Percentiles rank a stretch among this genome's conserved stretches.
Conservation (phyloP, 1,140 invertebrate species). For the Oppia nitens region DNA sequence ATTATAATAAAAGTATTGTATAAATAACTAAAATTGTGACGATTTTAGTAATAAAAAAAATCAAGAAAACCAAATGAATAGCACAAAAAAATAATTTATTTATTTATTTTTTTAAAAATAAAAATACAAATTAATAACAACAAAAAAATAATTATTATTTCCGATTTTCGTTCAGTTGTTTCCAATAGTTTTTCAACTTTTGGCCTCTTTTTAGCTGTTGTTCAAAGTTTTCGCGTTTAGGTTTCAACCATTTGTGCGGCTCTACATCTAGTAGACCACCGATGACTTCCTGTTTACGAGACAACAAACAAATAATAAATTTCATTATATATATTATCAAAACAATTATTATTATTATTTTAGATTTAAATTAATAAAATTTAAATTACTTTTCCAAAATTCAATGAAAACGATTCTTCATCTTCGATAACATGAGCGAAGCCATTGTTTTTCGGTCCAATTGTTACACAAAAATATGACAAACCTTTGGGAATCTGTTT, state of each 20-base stretch:
- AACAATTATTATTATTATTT: too few species aligned
- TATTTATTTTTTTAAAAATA: too few species aligned
- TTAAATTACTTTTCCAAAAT: constrained; percentile 64
- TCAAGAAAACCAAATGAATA: too few species aligned
- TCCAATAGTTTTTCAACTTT: constrained; percentile 32
- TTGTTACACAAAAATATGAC: constrained; percentile 83
- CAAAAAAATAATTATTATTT: too few species aligned
- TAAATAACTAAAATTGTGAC: too few species aligned
- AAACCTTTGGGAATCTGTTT: constrained; percentile 69
- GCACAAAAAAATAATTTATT: too few species aligned
- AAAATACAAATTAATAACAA: too few species aligned
- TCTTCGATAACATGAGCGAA: constrained; percentile 95
- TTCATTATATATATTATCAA: too few species aligned
- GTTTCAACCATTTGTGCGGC: constrained; percentile 63
- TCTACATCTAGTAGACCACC: constrained; percentile 83
- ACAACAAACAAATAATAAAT: too few species aligned
- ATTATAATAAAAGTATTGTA: too few species aligned
- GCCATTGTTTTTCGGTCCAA: constrained; percentile 61
- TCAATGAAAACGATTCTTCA: constrained; percentile 60
- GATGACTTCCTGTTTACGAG: constrained; percentile 60
- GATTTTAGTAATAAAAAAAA: too few species aligned
- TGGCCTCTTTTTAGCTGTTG: constrained; percentile 47
- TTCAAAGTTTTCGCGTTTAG: constrained; percentile 49
- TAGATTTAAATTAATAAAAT: constrained; percentile 1
- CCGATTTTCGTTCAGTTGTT: too few species aligned